A percentile compares a stretch with the other conserved stretches of the same genome.
phyloP scores from a whole-genome alignment of 2,113 vertebrate genomes.

The Prionailurus bengalensis region DNA sequence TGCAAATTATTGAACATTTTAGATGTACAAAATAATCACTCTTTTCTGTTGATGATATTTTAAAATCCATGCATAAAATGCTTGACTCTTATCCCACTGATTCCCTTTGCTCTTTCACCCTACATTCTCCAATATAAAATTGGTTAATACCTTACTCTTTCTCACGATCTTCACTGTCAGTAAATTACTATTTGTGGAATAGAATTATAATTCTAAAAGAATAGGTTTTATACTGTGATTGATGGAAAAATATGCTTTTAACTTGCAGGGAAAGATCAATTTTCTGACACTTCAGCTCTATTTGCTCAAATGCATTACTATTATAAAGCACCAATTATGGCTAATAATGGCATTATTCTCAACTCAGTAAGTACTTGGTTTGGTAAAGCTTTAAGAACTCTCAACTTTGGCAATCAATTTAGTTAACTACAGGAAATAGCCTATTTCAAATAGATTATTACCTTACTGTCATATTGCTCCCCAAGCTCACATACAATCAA shows the following conservation, averaged over 20 bases:
- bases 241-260: constrained; percentile 48
- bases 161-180: constrained; percentile 49
- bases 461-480: constrained; percentile 71
- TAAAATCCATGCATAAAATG: background rate
- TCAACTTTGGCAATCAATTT: constrained; percentile 76
- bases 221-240: constrained; percentile 62
- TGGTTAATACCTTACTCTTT: constrained; percentile 40
- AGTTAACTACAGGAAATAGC: constrained; percentile 69
- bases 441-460: constrained; percentile 77
- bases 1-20: background rate
- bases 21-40: background rate
- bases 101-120: background rate
- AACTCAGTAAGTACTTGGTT: constrained; percentile 71
- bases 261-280: constrained; percentile 45
- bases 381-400: constrained; percentile 79
- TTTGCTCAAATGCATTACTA: constrained; percentile 60
- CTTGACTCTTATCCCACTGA: background rate
- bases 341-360: constrained; percentile 66
- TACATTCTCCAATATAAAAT: background rate
- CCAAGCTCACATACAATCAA: constrained; percentile 36
- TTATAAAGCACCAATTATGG: constrained; percentile 62
- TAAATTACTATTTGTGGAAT: constrained; percentile 63
- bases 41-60: background rate
- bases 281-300: constrained; percentile 70
- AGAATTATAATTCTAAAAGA: constrained; percentile 75